Evolutionary conservation across 2,113 vertebrate species (phyloP).

Genomic region (Caretta caretta): DNA sequence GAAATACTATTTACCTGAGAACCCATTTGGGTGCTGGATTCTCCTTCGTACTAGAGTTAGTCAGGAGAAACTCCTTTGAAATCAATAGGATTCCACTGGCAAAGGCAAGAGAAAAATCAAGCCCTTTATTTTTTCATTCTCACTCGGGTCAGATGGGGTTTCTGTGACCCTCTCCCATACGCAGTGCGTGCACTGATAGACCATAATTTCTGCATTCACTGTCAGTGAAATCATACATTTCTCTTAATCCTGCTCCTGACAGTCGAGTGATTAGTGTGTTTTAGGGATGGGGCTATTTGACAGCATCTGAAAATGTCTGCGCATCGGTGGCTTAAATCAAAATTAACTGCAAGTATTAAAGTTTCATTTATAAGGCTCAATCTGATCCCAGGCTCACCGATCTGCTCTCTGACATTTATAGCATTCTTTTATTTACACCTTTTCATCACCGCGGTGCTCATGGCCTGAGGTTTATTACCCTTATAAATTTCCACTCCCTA

Average conservation of each 20-base stretch:
- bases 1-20: neutral
- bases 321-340: slow-evolving; percentile 7
- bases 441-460: neutral
- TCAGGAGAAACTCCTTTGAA: neutral
- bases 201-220: neutral
- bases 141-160: neutral
- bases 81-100: neutral
- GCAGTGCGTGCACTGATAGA: neutral
- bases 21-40: neutral
- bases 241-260: slow-evolving; percentile 5
- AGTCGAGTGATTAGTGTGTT: neutral
- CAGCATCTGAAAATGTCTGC: slow-evolving; percentile 26
- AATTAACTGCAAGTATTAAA: slow-evolving; percentile 41
- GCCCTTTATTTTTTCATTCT: neutral
- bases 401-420: slow-evolving; percentile 47
- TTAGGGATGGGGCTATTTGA: slow-evolving; percentile 40
- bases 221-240: neutral
- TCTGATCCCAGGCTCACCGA: neutral
- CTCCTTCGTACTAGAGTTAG: neutral
- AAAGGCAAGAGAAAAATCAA: neutral
- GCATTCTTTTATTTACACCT: slow-evolving; percentile 23
- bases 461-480: slow-evolving; percentile 57
- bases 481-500: slow-evolving; percentile 63
- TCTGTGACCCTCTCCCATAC: neutral
- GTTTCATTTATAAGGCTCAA: neutral